These are phyloP conservation scores for Phthorimaea operculella DNA, from an alignment of 1,140 invertebrate genomes.

Conservation along the genomic window DNA sequence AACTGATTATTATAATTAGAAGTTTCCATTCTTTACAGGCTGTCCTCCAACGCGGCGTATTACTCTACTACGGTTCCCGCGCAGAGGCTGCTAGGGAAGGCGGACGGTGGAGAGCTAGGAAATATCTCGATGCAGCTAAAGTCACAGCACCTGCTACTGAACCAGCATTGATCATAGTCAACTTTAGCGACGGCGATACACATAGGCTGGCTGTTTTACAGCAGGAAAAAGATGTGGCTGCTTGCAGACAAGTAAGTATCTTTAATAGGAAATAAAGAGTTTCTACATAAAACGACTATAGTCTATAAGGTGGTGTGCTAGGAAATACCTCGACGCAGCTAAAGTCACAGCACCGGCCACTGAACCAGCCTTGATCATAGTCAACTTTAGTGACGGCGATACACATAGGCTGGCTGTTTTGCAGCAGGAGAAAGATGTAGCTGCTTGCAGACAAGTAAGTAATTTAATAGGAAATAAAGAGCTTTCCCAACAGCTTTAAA, in stretches of 20 bases:
- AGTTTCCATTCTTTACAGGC: conserved; percentile 38
- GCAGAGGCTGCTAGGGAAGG: conserved; percentile 70
- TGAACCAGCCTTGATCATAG: conserved; percentile 64
- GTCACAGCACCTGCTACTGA: conserved; percentile 60
- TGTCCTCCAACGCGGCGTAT: conserved; percentile 74
- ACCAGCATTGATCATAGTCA: conserved; percentile 64
- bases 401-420: conserved; percentile 67
- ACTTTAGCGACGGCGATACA: conserved; percentile 72
- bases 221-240: conserved; percentile 20
- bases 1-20: too few relatives aligned
- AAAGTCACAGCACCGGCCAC: conserved; percentile 55
- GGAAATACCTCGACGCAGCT: conserved; percentile 76
- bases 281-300: too few relatives aligned
- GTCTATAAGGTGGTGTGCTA: conserved; percentile 71
- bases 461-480: not conserved
- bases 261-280: too few relatives aligned
- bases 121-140: conserved; percentile 74
- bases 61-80: conserved; percentile 73
- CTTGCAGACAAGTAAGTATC: conserved; percentile 31
- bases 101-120: conserved; percentile 70
- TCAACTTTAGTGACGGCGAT: conserved; percentile 73
- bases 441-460: conserved; percentile 33
- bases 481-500: too few relatives aligned
- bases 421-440: conserved; percentile 20
- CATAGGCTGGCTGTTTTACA: conserved; percentile 67